Percentiles rank a stretch among this genome's conserved stretches.
Conservation (phyloP, 30 jellyfish, hydroid and myxozoan species). For the Aurelia aurita region DNA sequence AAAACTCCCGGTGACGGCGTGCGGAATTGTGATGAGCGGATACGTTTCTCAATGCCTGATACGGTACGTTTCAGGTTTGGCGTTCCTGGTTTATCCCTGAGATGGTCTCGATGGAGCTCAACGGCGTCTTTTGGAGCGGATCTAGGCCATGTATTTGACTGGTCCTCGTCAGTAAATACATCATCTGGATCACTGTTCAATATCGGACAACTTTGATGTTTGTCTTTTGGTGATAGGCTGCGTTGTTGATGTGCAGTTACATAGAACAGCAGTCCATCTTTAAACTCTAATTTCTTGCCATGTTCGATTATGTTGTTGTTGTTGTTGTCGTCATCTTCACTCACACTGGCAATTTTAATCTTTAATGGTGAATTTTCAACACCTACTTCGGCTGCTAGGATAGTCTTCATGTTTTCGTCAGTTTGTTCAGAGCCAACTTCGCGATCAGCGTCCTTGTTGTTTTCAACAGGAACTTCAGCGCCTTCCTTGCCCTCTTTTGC, state of each 20-base stretch:
- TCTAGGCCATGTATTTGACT: slow-evolving; percentile 40
- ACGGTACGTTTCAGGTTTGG: slow-evolving; percentile 29
- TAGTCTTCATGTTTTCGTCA: slow-evolving; percentile 58
- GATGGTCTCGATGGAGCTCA: background rate
- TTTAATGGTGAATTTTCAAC: slow-evolving; percentile 63
- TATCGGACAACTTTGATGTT: slow-evolving; percentile 40
- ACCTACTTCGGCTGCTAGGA: slow-evolving; percentile 53
- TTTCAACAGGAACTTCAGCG: too few relatives aligned
- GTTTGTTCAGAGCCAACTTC: background rate
- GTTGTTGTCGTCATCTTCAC: slow-evolving; percentile 59
- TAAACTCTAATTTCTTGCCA: slow-evolving; percentile 22
- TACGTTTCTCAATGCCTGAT: slow-evolving; percentile 69
- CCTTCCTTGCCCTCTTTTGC: background rate
- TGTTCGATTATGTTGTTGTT: slow-evolving; percentile 7
- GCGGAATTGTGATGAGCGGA: slow-evolving; percentile 55
- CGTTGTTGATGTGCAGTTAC: slow-evolving; percentile 56
- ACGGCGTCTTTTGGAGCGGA: slow-evolving; percentile 26
- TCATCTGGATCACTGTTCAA: slow-evolving; percentile 29
- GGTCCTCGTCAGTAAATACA: background rate
- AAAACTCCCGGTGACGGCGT: slow-evolving; percentile 49
- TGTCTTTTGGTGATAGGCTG: slow-evolving; percentile 8
- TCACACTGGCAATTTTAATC: slow-evolving; percentile 38
- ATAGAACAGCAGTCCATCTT: slow-evolving; percentile 43
- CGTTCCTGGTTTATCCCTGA: background rate
- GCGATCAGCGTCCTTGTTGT: slow-evolving; percentile 4